phyloP scores from a whole-genome alignment of 2,113 vertebrate species.

The Cairina moschata region DNA sequence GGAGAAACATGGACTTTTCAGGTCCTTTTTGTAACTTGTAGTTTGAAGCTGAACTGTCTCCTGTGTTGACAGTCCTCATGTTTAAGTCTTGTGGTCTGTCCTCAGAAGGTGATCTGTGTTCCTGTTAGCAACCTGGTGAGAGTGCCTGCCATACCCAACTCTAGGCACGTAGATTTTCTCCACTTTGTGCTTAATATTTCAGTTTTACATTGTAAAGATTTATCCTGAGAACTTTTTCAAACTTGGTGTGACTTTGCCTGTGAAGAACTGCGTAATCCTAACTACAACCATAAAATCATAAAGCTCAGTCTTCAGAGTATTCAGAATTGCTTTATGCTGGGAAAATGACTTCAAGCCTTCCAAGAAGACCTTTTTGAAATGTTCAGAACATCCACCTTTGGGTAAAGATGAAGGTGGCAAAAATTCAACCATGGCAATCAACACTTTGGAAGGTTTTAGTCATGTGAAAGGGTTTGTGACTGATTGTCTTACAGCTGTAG shows the following conservation, averaged over 20 bases:
- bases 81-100: not conserved
- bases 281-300: not conserved
- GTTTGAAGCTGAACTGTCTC: not conserved
- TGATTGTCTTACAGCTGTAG: not conserved
- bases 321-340: not conserved
- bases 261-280: not conserved
- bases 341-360: not conserved
- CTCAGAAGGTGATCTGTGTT: not conserved
- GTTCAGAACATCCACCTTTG: not conserved
- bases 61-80: not conserved
- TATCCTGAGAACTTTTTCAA: not conserved
- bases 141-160: fast-evolving
- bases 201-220: not conserved
- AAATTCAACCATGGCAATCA: not conserved
- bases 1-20: not conserved
- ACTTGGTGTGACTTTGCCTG: not conserved
- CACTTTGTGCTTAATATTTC: not conserved
- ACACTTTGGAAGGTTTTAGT: not conserved
- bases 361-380: not conserved
- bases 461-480: not conserved
- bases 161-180: not conserved
- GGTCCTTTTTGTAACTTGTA: not conserved
- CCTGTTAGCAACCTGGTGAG: not conserved
- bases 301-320: not conserved
- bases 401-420: not conserved